Evolutionary conservation across 2,113 vertebrate species (phyloP), one percentile per base, ranked within the genome.

Genomic region (Austrofundulus limnaeus): DNA sequence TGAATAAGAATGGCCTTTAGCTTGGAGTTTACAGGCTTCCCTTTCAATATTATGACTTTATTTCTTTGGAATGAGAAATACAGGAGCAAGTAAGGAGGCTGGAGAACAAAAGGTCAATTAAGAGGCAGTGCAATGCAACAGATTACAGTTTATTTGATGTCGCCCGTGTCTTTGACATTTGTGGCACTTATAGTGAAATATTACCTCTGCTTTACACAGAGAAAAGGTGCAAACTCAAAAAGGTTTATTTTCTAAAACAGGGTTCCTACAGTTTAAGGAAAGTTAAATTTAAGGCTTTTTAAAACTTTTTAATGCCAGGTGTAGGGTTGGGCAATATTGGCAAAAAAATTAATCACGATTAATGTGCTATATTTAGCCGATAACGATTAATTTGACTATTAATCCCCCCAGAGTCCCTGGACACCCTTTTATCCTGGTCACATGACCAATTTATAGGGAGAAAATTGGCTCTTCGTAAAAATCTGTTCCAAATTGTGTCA

Each of bases 1-100:
- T 86, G 84, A 88, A 82, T 80, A 75, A 76, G 75, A 84, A 82
- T 70, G 80, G 78, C 82, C 75, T 55, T 59, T 41, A 55, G 71
- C 12, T 72, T 50, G 20, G 62, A 57, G 69, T 62, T 62, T 23
- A 47, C 62, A 41, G 39, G 55, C 23, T 10, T 19, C 60, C 24
- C 62, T 46, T 42, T 28, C 63, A 16, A 66, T 50, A 75, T 75
- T 53, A 72, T 20, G 67, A 59, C 66, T 80, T 56, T 77, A 77
- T 78, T 84, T 85, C 62, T 59, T 14, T 20, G 57, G 76, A 83
- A 66, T 52, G 75, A 81, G 80, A 69, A 71, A 72, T 55, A 72
- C 58, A 60, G n/a, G 34, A 11, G 59, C 52, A 48, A 6, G 10
- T 21, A 63, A 37, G 49, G 17, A 19, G 59, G 38, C 61, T 25